phyloP scores from a whole-genome alignment of 2,888 invertebrate genomes.

The Eudasyphora cyanicolor region DNA sequence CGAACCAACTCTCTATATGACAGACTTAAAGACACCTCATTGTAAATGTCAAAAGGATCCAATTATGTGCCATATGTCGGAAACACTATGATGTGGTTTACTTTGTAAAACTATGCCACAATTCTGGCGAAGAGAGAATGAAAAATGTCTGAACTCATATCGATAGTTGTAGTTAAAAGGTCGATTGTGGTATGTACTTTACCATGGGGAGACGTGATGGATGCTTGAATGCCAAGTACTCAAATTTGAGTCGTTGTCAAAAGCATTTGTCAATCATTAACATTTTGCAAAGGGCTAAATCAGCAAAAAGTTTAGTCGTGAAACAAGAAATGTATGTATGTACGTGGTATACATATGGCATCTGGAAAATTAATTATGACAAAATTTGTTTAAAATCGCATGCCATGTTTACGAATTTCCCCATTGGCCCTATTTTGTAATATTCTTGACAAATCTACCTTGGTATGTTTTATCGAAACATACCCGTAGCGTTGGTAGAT shows the following conservation, averaged over 20 bases:
- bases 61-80: background rate
- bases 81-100: constrained; percentile 15
- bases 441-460: too few species aligned
- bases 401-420: too few species aligned
- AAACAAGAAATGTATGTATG: background rate
- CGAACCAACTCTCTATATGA: too few species aligned
- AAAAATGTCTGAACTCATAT: background rate
- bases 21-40: background rate
- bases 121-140: background rate
- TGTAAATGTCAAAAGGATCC: constrained; percentile 3
- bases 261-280: constrained; percentile 49
- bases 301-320: constrained; percentile 27
- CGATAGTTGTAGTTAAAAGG: background rate
- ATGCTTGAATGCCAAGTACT: too few species aligned
- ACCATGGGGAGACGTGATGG: background rate
- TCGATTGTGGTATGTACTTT: background rate
- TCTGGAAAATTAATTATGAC: too few species aligned
- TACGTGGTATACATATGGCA: too few species aligned
- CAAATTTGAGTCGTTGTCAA: constrained; percentile 27
- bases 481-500: too few species aligned
- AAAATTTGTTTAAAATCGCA: too few species aligned
- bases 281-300: constrained; percentile 29
- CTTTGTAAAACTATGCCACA: constrained; percentile 19
- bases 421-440: too few species aligned
- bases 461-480: too few species aligned